Evolutionary conservation across 2,888 invertebrate genomes (phyloP).

Genomic region (Euproctis similis): DNA sequence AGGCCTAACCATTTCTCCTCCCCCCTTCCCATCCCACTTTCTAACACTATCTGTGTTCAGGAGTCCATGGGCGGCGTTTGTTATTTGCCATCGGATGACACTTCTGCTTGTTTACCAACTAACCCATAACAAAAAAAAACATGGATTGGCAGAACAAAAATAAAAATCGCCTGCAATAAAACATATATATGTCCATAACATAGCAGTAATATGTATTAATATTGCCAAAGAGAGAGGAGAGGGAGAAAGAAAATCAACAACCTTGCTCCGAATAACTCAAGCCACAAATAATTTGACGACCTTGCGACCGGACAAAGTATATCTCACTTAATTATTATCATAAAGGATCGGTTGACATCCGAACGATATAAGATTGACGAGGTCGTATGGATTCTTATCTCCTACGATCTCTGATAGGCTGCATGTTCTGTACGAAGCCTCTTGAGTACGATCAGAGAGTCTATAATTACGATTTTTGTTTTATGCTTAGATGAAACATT

Average conservation of each 20-base stretch:
- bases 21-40: no score
- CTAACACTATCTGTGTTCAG: no score
- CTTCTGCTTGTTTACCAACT: no score
- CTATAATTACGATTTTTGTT: no score
- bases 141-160: constrained; percentile 21
- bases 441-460: constrained; percentile 11
- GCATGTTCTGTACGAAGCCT: constrained; percentile 16
- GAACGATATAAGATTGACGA: constrained; percentile 39
- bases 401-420: constrained; percentile 17
- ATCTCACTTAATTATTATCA: constrained; percentile 63
- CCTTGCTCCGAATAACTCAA: constrained; percentile 66
- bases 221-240: constrained; percentile 54
- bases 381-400: constrained; percentile 28
- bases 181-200: constrained; percentile 50
- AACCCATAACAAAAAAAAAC: no score
- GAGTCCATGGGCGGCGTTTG: no score
- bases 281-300: constrained; percentile 61
- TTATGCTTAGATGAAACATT: no score
- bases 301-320: constrained; percentile 51
- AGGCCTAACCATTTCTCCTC: no score
- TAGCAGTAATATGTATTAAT: constrained; percentile 54
- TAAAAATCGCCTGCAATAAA: constrained; percentile 23
- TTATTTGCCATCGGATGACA: no score
- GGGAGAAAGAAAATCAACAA: no score
- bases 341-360: constrained; percentile 60